Percentiles rank a stretch among this genome's conserved stretches.
phyloP scores from a whole-genome alignment of 1,140 invertebrate species.

The Helicoverpa zea region DNA sequence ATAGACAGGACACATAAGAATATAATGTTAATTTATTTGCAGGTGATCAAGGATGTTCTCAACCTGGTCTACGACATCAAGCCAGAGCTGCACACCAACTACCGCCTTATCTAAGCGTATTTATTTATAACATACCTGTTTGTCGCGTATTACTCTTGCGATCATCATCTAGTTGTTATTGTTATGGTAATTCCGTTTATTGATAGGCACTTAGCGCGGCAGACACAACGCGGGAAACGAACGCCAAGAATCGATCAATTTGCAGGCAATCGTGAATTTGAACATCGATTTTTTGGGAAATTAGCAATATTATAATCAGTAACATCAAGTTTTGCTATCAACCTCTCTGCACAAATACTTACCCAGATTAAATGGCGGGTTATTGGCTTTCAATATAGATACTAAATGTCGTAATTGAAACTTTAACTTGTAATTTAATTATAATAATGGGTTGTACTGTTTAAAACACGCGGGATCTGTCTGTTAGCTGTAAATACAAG shows the following conservation, averaged over 20 bases:
- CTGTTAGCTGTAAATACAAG: slow-evolving; percentile 75
- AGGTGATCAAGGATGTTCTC: slow-evolving; percentile 94
- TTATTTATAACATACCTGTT: slow-evolving; percentile 50
- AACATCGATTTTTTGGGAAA: background rate
- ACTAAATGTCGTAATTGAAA: slow-evolving; percentile 7
- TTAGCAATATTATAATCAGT: too few relatives aligned
- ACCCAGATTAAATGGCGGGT: too few relatives aligned
- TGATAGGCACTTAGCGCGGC: slow-evolving; percentile 61
- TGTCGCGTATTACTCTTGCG: slow-evolving; percentile 68
- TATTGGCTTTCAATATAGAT: background rate
- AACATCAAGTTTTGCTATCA: background rate
- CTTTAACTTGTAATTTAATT: background rate
- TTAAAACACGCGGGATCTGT: slow-evolving; percentile 40
- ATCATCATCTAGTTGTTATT: slow-evolving; percentile 69
- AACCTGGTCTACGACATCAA: slow-evolving; percentile 95
- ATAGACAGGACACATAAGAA: background rate
- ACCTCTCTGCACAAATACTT: background rate
- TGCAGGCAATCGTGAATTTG: background rate
- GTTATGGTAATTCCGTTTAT: slow-evolving; percentile 70
- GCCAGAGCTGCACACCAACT: slow-evolving; percentile 96
- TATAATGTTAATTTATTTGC: slow-evolving; percentile 64
- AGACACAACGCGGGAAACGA: slow-evolving; percentile 50
- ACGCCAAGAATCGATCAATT: background rate
- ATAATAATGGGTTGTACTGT: slow-evolving; percentile 43
- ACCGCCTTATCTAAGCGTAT: slow-evolving; percentile 81